These are phyloP conservation scores for Aphidius gifuensis DNA, from an alignment of 1,140 invertebrate genomes.

Conservation along the genomic window DNA sequence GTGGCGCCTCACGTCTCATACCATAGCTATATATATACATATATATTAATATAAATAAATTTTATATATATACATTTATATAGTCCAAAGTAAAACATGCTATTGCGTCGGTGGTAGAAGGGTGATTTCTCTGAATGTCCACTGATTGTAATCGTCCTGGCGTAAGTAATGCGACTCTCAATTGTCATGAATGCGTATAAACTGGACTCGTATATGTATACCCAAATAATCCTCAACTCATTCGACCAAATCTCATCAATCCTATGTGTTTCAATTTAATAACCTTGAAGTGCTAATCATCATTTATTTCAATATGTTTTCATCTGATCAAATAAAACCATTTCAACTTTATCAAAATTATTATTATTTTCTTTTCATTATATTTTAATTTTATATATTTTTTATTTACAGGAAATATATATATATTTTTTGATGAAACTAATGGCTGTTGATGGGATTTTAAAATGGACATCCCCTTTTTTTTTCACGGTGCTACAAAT, in stretches of 20 bases:
- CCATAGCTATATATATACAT: slow-evolving; percentile 19
- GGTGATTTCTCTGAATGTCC: slow-evolving; percentile 51
- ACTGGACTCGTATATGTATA: neutral
- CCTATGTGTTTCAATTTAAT: slow-evolving; percentile 10
- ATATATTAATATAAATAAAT: neutral
- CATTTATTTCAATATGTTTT: neutral
- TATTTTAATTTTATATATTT: neutral
- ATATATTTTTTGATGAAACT: neutral
- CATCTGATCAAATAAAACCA: too few relatives aligned
- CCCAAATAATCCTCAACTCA: slow-evolving; percentile 10
- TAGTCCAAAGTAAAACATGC: slow-evolving; percentile 25
- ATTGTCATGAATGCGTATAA: neutral
- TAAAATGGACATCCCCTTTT: slow-evolving; percentile 16
- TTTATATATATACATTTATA: slow-evolving; percentile 17
- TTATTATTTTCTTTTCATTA: neutral
- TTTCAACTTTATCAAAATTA: too few relatives aligned
- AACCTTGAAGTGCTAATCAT: neutral
- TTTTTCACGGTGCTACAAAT: neutral
- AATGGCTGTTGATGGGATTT: slow-evolving; percentile 7
- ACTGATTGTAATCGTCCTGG: slow-evolving; percentile 53
- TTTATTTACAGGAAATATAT: neutral
- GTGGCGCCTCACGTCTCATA: slow-evolving; percentile 47
- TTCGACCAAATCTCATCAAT: slow-evolving; percentile 17
- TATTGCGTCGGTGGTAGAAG: slow-evolving; percentile 34
- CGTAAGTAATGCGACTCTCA: slow-evolving; percentile 47